phyloP scores from a whole-genome alignment of 2,888 invertebrate genomes.

The Hypselothyrea guttata region DNA sequence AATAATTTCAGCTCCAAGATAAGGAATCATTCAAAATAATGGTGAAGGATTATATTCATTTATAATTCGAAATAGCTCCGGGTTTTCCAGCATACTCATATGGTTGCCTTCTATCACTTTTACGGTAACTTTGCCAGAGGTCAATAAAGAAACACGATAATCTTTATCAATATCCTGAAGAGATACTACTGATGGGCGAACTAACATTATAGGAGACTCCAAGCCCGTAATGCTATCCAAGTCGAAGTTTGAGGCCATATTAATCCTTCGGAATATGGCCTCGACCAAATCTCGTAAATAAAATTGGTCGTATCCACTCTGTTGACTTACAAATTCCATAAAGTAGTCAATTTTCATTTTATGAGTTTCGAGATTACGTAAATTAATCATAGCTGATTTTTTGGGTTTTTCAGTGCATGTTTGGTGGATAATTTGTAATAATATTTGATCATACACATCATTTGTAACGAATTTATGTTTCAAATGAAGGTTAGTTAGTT shows the following conservation, averaged over 20 bases:
- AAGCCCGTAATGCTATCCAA: constrained; percentile 79
- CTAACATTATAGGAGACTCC: constrained; percentile 85
- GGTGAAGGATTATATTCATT: constrained; percentile 82
- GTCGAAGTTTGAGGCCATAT: constrained; percentile 83
- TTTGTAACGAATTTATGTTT: constrained; percentile 65
- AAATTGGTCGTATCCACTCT: constrained; percentile 80
- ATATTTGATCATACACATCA: constrained; percentile 75
- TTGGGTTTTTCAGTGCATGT: constrained; percentile 79
- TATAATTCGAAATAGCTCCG: constrained; percentile 85
- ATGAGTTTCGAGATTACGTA: constrained; percentile 84
- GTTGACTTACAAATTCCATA: constrained; percentile 82
- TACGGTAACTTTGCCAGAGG: constrained; percentile 84
- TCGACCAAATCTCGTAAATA: constrained; percentile 82
- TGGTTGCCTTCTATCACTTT: constrained; percentile 89
- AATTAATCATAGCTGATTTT: constrained; percentile 79
- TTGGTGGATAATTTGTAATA: constrained; percentile 69
- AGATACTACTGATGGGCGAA: constrained; percentile 86
- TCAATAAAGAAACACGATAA: constrained; percentile 86
- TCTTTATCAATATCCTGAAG: constrained; percentile 85
- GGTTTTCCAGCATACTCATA: constrained; percentile 86
- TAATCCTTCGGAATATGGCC: constrained; percentile 84
- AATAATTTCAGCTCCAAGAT: too few relatives aligned
- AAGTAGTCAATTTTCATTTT: constrained; percentile 84
- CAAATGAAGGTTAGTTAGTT: constrained; percentile 77
- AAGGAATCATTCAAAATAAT: constrained; percentile 20